Conservation (phyloP, 2,797 vertebrate species). For the Gymnothorax javanicus region DNA sequence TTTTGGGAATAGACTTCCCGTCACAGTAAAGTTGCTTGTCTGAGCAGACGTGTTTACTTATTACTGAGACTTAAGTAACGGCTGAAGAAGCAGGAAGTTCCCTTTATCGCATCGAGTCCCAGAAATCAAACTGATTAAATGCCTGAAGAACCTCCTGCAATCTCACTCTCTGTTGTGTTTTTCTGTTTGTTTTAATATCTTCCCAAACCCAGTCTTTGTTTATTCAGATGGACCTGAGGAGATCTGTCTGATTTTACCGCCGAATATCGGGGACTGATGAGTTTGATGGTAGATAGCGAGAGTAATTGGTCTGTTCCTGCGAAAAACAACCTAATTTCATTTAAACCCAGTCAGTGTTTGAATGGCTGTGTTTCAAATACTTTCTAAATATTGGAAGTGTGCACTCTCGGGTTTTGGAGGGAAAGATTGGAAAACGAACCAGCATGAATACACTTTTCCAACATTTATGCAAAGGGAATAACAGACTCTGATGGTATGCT, state of each 20-base stretch:
- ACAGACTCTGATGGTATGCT: neutral
- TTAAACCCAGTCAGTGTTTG: neutral
- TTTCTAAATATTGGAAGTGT: neutral
- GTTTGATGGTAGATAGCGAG: neutral
- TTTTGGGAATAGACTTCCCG: neutral
- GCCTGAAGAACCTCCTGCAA: neutral
- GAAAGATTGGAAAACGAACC: neutral
- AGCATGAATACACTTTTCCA: neutral
- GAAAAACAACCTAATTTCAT: neutral
- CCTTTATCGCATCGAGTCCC: neutral
- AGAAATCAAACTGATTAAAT: neutral
- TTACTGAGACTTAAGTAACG: neutral
- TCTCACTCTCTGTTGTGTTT: neutral
- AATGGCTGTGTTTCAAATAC: neutral
- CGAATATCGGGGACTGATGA: neutral
- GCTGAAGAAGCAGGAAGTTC: neutral
- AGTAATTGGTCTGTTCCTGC: neutral
- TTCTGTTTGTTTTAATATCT: neutral
- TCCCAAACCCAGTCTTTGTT: neutral
- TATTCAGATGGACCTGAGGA: neutral
- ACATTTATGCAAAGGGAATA: conserved; percentile 7
- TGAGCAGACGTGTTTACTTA: neutral
- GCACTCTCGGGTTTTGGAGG: neutral
- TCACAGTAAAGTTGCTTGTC: neutral
- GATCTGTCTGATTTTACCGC: neutral